These are phyloP conservation scores for Struthidea cinerea DNA, from an alignment of 2,113 vertebrate species.

Conservation along the genomic window DNA sequence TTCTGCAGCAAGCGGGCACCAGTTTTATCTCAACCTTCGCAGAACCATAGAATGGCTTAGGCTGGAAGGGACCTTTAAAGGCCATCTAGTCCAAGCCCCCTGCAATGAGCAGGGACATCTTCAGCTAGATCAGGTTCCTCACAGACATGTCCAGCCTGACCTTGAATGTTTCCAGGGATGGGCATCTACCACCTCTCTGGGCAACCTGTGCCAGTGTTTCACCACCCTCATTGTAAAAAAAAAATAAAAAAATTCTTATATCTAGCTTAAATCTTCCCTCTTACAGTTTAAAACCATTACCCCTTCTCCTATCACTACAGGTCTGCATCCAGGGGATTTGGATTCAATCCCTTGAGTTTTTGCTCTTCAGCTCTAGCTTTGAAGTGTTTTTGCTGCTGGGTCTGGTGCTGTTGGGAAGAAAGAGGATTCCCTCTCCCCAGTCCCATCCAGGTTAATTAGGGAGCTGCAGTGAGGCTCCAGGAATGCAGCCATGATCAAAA, in stretches of 20 bases:
- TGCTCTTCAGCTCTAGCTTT: not conserved
- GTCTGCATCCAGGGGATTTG: not conserved
- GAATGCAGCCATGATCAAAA: not conserved
- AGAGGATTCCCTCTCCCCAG: fast-evolving
- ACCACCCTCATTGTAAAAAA: not conserved
- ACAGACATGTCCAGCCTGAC: not conserved
- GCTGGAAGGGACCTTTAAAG: not conserved
- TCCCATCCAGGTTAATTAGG: not conserved
- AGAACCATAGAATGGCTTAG: not conserved
- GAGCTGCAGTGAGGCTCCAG: fast-evolving
- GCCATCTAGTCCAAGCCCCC: not conserved
- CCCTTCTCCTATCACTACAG: not conserved
- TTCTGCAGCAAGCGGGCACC: not conserved
- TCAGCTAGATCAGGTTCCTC: not conserved
- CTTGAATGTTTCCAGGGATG: not conserved
- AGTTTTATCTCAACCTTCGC: not conserved
- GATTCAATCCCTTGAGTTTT: not conserved
- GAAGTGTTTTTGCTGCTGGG: not conserved
- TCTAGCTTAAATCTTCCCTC: not conserved
- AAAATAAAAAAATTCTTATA: not conserved
- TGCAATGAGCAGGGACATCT: not conserved
- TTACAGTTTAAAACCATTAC: not conserved
- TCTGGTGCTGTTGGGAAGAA: not conserved
- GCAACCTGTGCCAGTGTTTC: not conserved
- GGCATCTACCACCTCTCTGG: not conserved